Evolutionary conservation across 92 coral and sea anemone genomes (phyloP), one percentile per base, ranked within the genome.

Genomic region (Bergia puertoricense): DNA sequence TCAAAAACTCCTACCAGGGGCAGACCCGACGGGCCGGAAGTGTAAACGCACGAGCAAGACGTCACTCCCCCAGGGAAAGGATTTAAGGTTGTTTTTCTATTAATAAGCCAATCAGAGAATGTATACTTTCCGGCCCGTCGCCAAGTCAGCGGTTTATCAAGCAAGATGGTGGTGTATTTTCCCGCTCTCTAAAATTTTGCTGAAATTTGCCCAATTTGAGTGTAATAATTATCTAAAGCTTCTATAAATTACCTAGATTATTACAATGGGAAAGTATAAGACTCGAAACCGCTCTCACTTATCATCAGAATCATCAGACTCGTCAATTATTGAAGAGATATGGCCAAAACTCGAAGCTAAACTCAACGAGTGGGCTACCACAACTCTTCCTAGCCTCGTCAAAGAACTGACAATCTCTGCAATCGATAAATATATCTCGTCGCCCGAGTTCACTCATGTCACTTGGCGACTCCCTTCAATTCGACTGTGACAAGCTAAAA

Each of bases 291-390:
- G 65, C 65, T 56, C 65, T 56, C 65, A 56, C 8, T 15, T 7
- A 56, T 56, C 65, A 56, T 7, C 65, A 15, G 65, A 56, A 67
- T 67, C 74, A 18, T 67, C 74, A 67, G 74, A 67, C 74, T 20
- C 74, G 74, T 20, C 4, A 67, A 67, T 30, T 30, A 30, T 30
- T 30, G 30, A 30, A 30, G 30, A 30, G 30, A 30, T 30, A 30
- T 30, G 30, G 30, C 30, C 77, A 8, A 23, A 16, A 74, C 78
- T 74, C 44, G 43, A 38, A 39, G 78, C 78, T 20, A 74, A 74
- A 74, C 48, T 74, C 78, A 74, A 74, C 44, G 78, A 74, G 11
- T 74, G 78, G 78, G 77, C 30, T 15, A 23, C 37, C n/a, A 4
- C 77, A 74, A 74, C 77, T 74, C 77, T 74, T 74, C 77, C 77